A percentile compares a stretch with the other conserved stretches of the same genome.
phyloP scores from a whole-genome alignment of 2,797 vertebrate species.

The Sebastes nivosus region DNA sequence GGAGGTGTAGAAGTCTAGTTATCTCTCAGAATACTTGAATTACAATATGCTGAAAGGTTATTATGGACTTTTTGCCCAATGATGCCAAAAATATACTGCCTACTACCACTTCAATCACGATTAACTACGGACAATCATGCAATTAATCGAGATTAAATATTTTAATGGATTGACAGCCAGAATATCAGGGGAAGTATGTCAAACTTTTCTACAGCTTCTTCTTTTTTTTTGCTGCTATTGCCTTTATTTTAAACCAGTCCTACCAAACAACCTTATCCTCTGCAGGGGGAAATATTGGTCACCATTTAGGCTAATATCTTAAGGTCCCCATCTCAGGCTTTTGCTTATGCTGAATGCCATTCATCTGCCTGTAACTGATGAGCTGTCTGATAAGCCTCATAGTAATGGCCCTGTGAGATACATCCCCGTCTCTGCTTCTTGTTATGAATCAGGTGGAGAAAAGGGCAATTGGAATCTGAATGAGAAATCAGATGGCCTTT shows the following conservation, averaged over 20 bases:
- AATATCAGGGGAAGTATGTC: not conserved
- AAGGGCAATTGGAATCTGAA: slow-evolving; percentile 52
- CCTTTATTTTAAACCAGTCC: not conserved
- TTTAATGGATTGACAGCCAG: not conserved
- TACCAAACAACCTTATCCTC: slow-evolving; percentile 24
- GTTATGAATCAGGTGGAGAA: slow-evolving; percentile 35
- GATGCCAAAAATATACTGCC: too few relatives aligned
- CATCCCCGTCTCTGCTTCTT: slow-evolving; percentile 4
- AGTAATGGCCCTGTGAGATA: slow-evolving; percentile 45
- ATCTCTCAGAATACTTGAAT: too few relatives aligned
- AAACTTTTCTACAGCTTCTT: not conserved
- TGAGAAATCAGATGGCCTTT: slow-evolving; percentile 47
- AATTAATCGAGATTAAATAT: too few relatives aligned
- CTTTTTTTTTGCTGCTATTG: not conserved
- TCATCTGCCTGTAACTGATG: slow-evolving; percentile 46
- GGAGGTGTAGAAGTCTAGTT: too few relatives aligned
- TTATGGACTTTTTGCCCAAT: too few relatives aligned
- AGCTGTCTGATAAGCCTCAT: slow-evolving; percentile 43
- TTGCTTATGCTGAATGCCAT: slow-evolving; percentile 38
- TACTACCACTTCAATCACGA: too few relatives aligned
- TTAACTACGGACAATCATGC: too few relatives aligned
- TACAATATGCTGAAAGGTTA: too few relatives aligned
- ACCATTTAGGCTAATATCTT: slow-evolving; percentile 58
- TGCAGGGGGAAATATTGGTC: slow-evolving; percentile 8
- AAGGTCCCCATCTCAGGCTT: slow-evolving; percentile 38